A percentile compares a stretch with the other conserved stretches of the same genome.
phyloP scores from a whole-genome alignment of 2,113 vertebrate genomes.

The Podocnemis expansa region DNA sequence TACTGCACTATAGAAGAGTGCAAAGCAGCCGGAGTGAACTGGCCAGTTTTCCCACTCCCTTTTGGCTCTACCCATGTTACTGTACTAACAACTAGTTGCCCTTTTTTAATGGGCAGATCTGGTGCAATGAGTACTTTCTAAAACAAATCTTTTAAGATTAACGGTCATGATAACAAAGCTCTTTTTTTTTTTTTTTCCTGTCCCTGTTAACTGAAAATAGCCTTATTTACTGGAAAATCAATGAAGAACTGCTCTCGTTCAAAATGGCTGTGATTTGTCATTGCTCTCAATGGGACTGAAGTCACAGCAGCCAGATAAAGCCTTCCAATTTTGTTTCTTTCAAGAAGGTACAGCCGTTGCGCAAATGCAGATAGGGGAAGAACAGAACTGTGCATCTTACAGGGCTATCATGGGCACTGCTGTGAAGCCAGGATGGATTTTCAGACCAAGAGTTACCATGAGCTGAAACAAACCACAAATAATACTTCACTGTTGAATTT shows the following conservation, averaged over 20 bases:
- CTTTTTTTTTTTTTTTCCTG: not conserved
- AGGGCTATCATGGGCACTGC: not conserved
- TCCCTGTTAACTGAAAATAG: not conserved
- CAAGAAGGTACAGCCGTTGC: not conserved
- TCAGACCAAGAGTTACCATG: not conserved
- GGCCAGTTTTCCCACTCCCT: not conserved
- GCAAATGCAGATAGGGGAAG: not conserved
- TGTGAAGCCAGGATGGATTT: not conserved
- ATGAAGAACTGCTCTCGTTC: not conserved
- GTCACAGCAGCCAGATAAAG: not conserved
- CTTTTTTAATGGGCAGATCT: not conserved
- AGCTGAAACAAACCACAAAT: not conserved
- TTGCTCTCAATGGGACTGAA: not conserved
- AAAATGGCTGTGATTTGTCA: not conserved
- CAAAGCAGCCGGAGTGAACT: not conserved
- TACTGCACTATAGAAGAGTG: not conserved
- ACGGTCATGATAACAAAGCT: not conserved
- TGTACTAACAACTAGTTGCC: not conserved
- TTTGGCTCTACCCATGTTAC: not conserved
- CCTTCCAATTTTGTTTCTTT: not conserved
- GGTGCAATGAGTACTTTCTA: not conserved
- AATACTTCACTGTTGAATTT: not conserved
- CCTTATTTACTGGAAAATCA: not conserved
- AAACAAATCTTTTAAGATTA: not conserved
- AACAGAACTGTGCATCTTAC: not conserved